Base-by-base conservation (phyloP, 2,888 invertebrate species). In the Philereme transversata region DNA sequence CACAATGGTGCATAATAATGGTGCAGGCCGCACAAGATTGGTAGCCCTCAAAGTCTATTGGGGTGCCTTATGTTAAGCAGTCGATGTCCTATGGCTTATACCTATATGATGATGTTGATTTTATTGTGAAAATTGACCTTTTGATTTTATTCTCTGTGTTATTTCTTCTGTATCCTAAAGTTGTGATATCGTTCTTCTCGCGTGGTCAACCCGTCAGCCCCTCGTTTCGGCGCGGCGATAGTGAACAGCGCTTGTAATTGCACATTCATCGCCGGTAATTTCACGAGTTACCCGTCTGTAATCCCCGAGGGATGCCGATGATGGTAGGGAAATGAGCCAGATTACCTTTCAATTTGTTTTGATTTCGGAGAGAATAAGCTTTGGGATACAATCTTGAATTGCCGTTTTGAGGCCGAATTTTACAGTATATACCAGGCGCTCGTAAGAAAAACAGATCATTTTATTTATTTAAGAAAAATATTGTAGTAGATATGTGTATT, bases 191-290 rank as follows among this genome's bases (percentile, higher is more conserved):
- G 57, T 57, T 57, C 57, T 57, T 55, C 62, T 48, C 50, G 61
- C 57, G 58, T 48, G 60, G 57, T 57, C 50, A 57, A 33, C 51
- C 62, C 60, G 62, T 62, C 65, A 55, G 60, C 3, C 43, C 65
- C 46, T 65, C 54, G 62, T 60, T 60, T 8, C n/a, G 57, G 45
- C 45, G 44, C 60, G 34, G 43, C 48, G 55, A 56, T 49, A 58
- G 56, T 51, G 53, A 50, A 45, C 51, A 7, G 22, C 43, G 38
- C 47, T 22, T 8, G 45, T 55, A 58, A 61, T 64, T 60, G 51
- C 53, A 47, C 53, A 22, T 2, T 22, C 22, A 22, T 22, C 22
- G 22, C 22, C 22, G 22, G 22, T 22, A 22, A 22, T 22, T 22
- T 3, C 22, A 22, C 22, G 3, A 22, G 1, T 22, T 22, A 1